Base-by-base conservation (phyloP, 2,797 vertebrate species). In the Argya squamiceps region DNA sequence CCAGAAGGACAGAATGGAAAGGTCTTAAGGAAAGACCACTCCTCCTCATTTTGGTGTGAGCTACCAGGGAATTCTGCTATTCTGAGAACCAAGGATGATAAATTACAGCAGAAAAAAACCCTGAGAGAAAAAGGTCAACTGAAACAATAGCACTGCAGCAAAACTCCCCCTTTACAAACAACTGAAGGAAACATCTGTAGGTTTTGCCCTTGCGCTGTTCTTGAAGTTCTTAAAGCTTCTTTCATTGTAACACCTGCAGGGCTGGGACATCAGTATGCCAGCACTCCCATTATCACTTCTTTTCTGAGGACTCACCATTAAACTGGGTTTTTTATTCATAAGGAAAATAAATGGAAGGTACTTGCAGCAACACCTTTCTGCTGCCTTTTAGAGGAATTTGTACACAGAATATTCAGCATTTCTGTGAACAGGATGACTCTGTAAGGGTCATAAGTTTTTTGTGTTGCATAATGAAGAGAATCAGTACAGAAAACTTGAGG, bases 131-230 rank as follows among this genome's bases (percentile, higher is more conserved):
- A 96, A 44, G 69, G 74, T 92, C 77, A 90, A 90, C 23, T 50
- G 53, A 95, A 96, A 96, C 96, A 97, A 97, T 96, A 90, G 91
- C 39, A 70, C 41, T 24, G 39, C 12, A 87, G 89, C 68, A 89
- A 73, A 91, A 53, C 53, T 77, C 71, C 59, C 65, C 44, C 59
- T 80, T 77, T 50, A 89, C 47, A 95, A 96, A 97, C 93, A 97
- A 96, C 93, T 88, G 87, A 96, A 97, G 97, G 97, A 97, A 97
- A 97, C 96, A 97, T 94, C 95, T 97, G 96, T 77, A 96, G 59
- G 74, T 70, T 94, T 92, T 96, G 95, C 92, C 95, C 93, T 95
- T 96, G 83, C 34, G 43, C 56, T 80, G 82, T 75, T 88, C 91
- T 93, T 93, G 55, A 89, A 82, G 63, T 47, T 88, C 46, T 88